Evolutionary conservation across 1,140 invertebrate genomes (phyloP), one percentile per base, ranked within the genome.

Genomic region (Pachypeltis micranthus): DNA sequence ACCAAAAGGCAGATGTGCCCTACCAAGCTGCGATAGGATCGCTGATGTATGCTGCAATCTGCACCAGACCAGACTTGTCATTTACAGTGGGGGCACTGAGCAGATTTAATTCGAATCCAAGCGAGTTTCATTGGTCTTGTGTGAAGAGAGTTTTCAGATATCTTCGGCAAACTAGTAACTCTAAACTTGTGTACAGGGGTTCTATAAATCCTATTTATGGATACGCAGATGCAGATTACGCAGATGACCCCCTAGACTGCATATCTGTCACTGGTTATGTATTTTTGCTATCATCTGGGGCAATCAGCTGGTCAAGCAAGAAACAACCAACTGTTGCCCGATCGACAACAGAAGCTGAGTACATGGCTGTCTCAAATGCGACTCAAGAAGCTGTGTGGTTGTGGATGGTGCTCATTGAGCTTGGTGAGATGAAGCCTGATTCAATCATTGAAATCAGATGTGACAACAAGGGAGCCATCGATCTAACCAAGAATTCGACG

Each of bases 131-230:
- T 65, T 76, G 72, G 66, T 59, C 63, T 59, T 69, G 71, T 26
- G 72, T 69, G 0, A 76, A 76, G 61, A 64, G 71, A 34, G 67
- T 77, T 3, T 67, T 76, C 10, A 29, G 69, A 29, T 77, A 78
- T 66, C 64, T 78, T 1, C 71, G 72, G 51, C 70, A 66, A 29
- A 77, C 76, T 21, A 61, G 16, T 0, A 44, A 73, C 55, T 65
- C 63, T 14, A 69, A 69, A 0, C 29, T 73, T 1, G 47, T 66
- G 25, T 76, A 59, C 63, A 44, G 39, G 59, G 26, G 24, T 4
- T 29, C 63, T 28, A 25, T 29, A 59, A 34, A 7, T 24, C 3
- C 21, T 10, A 21, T 60, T 3, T 51, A 71, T 19, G 71, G 69
- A 24, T 76, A 69, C 69, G 67, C 69, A 21, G 76, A 77, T 66